Evolutionary conservation across 2,797 vertebrate species (phyloP).

Genomic region (Uromys caudimaculatus): DNA sequence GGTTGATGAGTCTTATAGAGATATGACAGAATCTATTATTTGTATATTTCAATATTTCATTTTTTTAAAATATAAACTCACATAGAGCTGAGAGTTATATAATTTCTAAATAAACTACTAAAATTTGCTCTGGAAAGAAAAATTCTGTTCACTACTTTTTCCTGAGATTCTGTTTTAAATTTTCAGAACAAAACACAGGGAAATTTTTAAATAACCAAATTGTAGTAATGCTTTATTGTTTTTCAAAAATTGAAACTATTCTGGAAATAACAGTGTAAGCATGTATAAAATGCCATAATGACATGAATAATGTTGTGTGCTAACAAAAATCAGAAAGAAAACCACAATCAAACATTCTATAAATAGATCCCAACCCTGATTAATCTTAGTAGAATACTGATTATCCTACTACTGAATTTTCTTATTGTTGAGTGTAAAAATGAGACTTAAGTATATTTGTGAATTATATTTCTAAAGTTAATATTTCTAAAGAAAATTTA

Average conservation of each 20-base stretch:
- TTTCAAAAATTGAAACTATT: not conserved
- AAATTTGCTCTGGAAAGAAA: not conserved
- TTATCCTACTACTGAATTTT: not conserved
- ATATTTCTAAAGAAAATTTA: not conserved
- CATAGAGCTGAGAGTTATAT: not conserved
- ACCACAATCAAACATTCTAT: not conserved
- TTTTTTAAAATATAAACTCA: not conserved
- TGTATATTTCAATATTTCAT: not conserved
- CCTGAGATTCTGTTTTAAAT: not conserved
- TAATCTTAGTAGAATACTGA: not conserved
- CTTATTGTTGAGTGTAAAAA: not conserved
- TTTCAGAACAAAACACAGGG: not conserved
- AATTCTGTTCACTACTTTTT: not conserved
- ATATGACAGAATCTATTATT: not conserved
- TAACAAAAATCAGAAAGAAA: not conserved
- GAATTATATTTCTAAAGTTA: no score
- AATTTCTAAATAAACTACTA: not conserved
- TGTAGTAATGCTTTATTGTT: not conserved
- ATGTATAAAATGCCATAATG: not conserved
- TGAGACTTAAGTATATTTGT: not conserved
- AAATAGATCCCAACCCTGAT: not conserved
- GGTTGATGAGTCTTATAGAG: not conserved
- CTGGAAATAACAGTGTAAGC: not conserved
- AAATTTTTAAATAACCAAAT: conserved; percentile 20
- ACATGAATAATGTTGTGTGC: not conserved